Evolutionary conservation across 2,888 invertebrate genomes (phyloP), one percentile per base, ranked within the genome.

Genomic region (Perizoma flavofasciatum): DNA sequence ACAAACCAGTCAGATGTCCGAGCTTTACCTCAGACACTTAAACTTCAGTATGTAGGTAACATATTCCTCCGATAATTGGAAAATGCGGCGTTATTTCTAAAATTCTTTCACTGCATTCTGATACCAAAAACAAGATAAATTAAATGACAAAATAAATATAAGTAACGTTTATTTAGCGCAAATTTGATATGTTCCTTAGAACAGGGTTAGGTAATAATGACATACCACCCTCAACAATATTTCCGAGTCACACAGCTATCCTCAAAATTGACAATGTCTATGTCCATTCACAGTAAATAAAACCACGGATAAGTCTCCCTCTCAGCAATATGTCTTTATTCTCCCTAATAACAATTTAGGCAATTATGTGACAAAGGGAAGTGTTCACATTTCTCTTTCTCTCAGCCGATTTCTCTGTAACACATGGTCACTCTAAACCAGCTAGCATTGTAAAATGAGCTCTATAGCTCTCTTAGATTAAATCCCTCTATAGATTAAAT

Each of bases 351-450:
- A 91, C 92, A 90, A 90, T 92, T 92, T 88, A 80, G 85, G 85
- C 88, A 88, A 91, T 90, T 90, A 91, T 87, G 88, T 89, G 89
- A 90, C 90, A 88, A 85, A 88, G 85, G 91, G 88, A 90, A 87
- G 87, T 86, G 88, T 88, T 86, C 81, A 79, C 85, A 83, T 87
- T 86, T 81, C 82, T 85, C 82, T 77, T 66, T 49, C 41, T 48
- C 47, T 41, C 37, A 49, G 46, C 49, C 33, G 57, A 61, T 59
- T 53, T 61, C 65, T 77, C 83, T 87, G 45, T 41, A 11, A 4
- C 7, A 6, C 22, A 4, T 7, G 22, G 22, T 44, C 44, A 44
- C 44, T 44, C 7, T 22, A 44, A 44, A 44, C 8, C 44, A 11
- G 44, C 44, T 22, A 6, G 44, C 22, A 22, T 22, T 7, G 44